A percentile compares a stretch with the other conserved stretches of the same genome.
These are phyloP conservation scores for Erynnis tages DNA, from an alignment of 2,888 invertebrate species.

Conservation along the genomic window DNA sequence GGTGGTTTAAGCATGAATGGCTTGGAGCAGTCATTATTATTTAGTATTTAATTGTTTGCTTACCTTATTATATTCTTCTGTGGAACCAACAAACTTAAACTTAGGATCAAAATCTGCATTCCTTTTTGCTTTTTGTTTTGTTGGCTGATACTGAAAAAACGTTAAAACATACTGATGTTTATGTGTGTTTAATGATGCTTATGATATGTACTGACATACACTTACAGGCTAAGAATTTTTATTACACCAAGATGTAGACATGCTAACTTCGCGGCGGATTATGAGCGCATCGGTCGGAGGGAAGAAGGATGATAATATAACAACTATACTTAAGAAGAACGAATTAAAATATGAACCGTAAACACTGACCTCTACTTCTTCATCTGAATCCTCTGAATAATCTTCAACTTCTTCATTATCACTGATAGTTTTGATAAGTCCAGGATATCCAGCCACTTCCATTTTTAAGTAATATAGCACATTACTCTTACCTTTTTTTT, in stretches of 20 bases:
- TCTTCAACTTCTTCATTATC: conserved; percentile 91
- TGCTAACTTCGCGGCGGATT: too few species aligned
- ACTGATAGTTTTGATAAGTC: conserved; percentile 90
- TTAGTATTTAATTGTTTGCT: not conserved
- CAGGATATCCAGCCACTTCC: conserved; percentile 63
- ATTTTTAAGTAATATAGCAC: conserved; percentile 1
- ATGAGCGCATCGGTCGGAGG: too few species aligned
- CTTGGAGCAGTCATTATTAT: not conserved
- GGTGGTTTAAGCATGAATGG: not conserved
- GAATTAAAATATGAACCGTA: not conserved
- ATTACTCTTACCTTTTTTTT: too few species aligned
- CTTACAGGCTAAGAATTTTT: too few species aligned
- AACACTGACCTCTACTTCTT: conserved; percentile 86
- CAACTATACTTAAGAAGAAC: too few species aligned
- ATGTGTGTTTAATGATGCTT: not conserved
- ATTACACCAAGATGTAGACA: too few species aligned
- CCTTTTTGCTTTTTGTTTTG: conserved; percentile 86
- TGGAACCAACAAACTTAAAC: conserved; percentile 90
- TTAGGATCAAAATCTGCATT: conserved; percentile 89
- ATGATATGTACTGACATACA: too few species aligned
- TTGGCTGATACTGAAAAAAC: conserved; percentile 88
- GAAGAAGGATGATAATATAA: too few species aligned
- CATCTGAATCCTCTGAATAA: conserved; percentile 90
- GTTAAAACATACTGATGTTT: not conserved
- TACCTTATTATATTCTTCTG: conserved; percentile 88